Conservation (phyloP, 2,113 vertebrate genomes). For the Syngnathoides biaculeatus region DNA sequence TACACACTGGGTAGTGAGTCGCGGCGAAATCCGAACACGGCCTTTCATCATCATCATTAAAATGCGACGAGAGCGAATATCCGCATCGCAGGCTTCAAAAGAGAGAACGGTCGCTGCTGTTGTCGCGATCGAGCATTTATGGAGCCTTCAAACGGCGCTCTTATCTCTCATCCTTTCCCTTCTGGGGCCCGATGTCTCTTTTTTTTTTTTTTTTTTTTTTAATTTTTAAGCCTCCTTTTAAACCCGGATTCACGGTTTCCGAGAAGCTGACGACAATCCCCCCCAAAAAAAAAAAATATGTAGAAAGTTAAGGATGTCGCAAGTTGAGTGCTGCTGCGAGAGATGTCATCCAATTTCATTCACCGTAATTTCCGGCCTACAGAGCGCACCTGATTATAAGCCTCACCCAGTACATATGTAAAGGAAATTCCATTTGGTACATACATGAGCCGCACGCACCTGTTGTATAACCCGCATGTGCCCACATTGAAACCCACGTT, state of each 20-base stretch:
- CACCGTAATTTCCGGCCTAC: no score
- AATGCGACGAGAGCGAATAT: neutral
- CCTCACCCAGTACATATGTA: no score
- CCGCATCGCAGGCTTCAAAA: neutral
- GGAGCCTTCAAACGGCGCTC: constrained; percentile 11
- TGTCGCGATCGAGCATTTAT: constrained; percentile 29
- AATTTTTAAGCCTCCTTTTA: neutral
- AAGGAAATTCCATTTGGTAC: no score
- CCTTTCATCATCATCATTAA: neutral
- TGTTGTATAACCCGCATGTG: no score
- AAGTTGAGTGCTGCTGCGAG: neutral
- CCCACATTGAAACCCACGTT: no score
- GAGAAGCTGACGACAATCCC: no score
- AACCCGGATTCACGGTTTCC: neutral
- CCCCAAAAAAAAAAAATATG: neutral
- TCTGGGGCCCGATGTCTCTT: constrained; percentile 1
- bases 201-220: no score
- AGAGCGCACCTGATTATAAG: no score
- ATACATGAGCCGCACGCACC: no score
- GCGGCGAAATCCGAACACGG: neutral
- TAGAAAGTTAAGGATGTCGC: neutral
- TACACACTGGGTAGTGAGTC: neutral
- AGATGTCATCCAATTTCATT: neutral
- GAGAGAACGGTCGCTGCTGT: constrained; percentile 1
- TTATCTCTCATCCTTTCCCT: constrained; percentile 15